Evolutionary conservation across 2,888 invertebrate species (phyloP).

Genomic region (Andrena haemorrhoa): DNA sequence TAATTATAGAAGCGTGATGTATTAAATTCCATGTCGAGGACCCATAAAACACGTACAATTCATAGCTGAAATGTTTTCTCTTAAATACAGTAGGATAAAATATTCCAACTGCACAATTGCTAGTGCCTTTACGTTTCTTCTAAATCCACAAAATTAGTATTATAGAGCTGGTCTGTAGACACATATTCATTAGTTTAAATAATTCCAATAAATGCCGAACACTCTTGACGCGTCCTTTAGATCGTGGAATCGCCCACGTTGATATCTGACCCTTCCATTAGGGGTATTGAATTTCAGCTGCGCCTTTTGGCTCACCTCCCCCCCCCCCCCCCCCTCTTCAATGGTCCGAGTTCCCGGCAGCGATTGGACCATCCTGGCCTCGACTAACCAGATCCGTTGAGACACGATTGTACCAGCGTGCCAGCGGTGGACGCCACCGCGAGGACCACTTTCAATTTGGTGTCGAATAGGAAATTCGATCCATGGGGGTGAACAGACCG

Average conservation of each 20-base stretch:
- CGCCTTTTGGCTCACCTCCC: slow-evolving; percentile 44
- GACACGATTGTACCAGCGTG: slow-evolving; percentile 35
- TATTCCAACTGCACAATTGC: too few species aligned
- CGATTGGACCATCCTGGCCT: slow-evolving; percentile 28
- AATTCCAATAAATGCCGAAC: slow-evolving; percentile 64
- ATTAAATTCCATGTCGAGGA: too few species aligned
- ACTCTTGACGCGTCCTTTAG: slow-evolving; percentile 60
- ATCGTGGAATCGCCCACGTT: slow-evolving; percentile 30
- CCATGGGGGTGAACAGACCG: not conserved
- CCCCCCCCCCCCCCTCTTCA: slow-evolving; percentile 8
- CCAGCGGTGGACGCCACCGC: slow-evolving; percentile 31
- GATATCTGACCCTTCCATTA: slow-evolving; percentile 77
- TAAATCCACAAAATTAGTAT: too few species aligned
- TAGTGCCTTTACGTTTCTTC: too few species aligned
- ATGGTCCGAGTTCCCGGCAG: slow-evolving; percentile 19
- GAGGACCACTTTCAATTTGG: slow-evolving; percentile 55
- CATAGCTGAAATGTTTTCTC: too few species aligned
- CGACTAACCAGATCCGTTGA: slow-evolving; percentile 51
- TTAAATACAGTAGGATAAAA: too few species aligned
- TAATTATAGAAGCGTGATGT: too few species aligned
- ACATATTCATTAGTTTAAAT: slow-evolving; percentile 79
- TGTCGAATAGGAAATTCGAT: slow-evolving; percentile 55
- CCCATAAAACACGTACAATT: too few species aligned
- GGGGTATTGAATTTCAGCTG: slow-evolving; percentile 76
- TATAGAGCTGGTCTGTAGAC: not conserved